Evolutionary conservation across 2,797 vertebrate species (phyloP).

Genomic region (Sibirionetta formosa): DNA sequence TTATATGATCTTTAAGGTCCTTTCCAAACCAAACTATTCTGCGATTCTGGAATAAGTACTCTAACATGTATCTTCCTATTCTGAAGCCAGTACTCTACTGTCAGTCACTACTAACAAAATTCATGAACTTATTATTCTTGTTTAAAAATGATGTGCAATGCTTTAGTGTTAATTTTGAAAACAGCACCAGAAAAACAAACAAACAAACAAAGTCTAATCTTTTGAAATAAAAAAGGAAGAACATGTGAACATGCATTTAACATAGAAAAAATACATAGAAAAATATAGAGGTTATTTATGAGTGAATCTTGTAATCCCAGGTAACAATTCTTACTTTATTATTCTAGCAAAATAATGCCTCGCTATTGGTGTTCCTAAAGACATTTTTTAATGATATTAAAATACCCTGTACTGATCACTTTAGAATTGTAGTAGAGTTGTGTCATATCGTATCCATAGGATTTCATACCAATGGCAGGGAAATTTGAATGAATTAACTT

Average conservation of each 20-base stretch:
- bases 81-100: not conserved
- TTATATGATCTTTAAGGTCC: too few species aligned
- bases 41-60: not conserved
- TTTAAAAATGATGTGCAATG: not conserved
- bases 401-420: not conserved
- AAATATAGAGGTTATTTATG: not conserved
- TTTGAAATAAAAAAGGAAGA: not conserved
- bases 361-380: not conserved
- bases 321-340: not conserved
- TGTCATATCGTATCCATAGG: not conserved
- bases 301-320: not conserved
- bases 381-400: not conserved
- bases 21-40: too few species aligned
- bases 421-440: not conserved
- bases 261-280: not conserved
- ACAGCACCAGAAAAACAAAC: fast-evolving
- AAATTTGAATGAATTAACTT: not conserved
- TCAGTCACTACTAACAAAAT: not conserved
- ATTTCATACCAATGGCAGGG: not conserved
- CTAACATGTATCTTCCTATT: not conserved
- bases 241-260: not conserved
- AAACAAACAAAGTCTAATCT: not conserved
- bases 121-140: not conserved
- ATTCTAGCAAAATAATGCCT: not conserved
- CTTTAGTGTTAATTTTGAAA: not conserved